Evolutionary conservation across 2,888 invertebrate species (phyloP), one percentile per base, ranked within the genome.

Genomic region (Bimastos eiseni): DNA sequence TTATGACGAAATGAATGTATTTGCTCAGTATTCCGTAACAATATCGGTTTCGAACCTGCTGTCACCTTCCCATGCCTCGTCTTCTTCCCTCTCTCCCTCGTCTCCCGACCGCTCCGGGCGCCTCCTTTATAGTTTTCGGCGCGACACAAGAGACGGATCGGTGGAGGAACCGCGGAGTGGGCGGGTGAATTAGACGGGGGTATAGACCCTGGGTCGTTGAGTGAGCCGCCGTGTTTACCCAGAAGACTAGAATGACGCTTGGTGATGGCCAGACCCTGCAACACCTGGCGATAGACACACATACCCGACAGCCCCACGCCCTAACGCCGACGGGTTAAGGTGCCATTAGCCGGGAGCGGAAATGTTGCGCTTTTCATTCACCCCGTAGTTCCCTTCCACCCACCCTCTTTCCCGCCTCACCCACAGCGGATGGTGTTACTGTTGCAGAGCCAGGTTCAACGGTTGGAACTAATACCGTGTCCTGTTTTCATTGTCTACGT

Each of bases 21-120:
- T 86, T 86, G 86, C 86, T 36, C 36, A 86, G 86, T 86, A 86
- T 86, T 86, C 37, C 86, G 86, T 86, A 86, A 86, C 86, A 86
- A 86, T 86, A 86, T 86, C 86, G 37, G 36, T 86, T 37, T 36
- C 86, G 86, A 34, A 21, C 86, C 86, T 86, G 34, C 86, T 86
- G 86, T 86, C 86, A 24, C 86, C 86, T 86, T 86, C 86, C 86
- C 86, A 86, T 36, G 34, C 36, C 34, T 36, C 1, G 37, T 37
- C 33, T 24, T 19, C 34, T 37, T 37, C 86, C 36, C 15, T 36
- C 37, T 33, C 86, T 34, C 36, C 86, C 36, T 86, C 37, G 34
- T 36, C 36, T 36, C 34, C 86, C 36, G 21, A 86, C 70, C 70
- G 86, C 86, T 37, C 86, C 34, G 86, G 34, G 86, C 36, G 86